phyloP scores from a whole-genome alignment of 2,797 vertebrate species.

The Kryptolebias ocellatus region DNA sequence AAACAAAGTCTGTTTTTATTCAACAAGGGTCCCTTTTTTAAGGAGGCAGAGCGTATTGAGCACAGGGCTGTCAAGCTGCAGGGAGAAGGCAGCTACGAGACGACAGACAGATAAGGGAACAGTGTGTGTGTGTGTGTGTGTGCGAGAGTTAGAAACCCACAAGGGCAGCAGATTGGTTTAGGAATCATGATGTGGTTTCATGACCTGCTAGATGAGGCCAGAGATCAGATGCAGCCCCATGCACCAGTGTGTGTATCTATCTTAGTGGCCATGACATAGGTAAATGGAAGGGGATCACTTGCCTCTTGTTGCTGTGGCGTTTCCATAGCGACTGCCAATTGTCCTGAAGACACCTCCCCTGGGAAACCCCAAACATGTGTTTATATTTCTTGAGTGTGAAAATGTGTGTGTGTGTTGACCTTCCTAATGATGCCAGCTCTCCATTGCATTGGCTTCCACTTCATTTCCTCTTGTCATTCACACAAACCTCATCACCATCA shows the following conservation, averaged over 20 bases:
- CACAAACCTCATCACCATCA: constrained; percentile 40
- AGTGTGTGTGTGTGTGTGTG: constrained; percentile 5
- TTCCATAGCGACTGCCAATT: constrained; percentile 76
- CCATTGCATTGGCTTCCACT: constrained; percentile 12
- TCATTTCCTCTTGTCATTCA: constrained; percentile 54
- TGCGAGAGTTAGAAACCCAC: constrained; percentile 16
- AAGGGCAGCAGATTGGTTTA: constrained; percentile 13
- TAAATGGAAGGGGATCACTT: constrained; percentile 59
- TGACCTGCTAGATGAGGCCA: constrained; percentile 34
- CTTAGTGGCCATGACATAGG: constrained; percentile 15
- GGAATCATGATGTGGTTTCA: constrained; percentile 32
- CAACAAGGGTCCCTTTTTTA: constrained; percentile 1
- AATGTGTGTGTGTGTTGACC: constrained; percentile 35
- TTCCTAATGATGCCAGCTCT: constrained; percentile 50
- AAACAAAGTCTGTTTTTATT: constrained; percentile 24
- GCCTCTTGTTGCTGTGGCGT: constrained; percentile 62
- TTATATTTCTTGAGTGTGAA: constrained; percentile 13
- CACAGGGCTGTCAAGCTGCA: constrained; percentile 33
- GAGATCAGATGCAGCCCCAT: constrained; percentile 18
- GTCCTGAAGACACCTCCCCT: constrained; percentile 65
- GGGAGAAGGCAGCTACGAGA: constrained; percentile 38
- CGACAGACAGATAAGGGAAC: constrained; percentile 45
- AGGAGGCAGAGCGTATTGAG: constrained; percentile 20
- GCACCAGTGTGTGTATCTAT: constrained; percentile 3
- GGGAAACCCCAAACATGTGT: constrained; percentile 62